Evolutionary conservation across 2,797 vertebrate species (phyloP).

Genomic region (Amblyraja radiata): DNA sequence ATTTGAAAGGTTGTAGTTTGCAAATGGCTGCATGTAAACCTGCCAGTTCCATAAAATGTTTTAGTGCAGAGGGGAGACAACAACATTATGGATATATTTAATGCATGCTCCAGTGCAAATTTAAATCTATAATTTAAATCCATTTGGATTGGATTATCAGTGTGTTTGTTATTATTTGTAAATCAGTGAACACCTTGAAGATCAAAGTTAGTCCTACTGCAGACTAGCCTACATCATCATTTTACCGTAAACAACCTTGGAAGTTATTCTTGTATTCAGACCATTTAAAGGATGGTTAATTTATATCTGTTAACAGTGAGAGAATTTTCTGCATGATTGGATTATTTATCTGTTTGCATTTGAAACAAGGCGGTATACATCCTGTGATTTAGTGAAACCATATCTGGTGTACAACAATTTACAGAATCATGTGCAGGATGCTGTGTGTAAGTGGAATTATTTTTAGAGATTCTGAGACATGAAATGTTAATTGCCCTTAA

Average conservation of each 20-base stretch:
- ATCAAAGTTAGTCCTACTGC: slow-evolving; percentile 6
- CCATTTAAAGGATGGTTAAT: neutral
- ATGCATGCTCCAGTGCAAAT: neutral
- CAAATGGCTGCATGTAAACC: neutral
- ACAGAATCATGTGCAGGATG: neutral
- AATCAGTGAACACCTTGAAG: neutral
- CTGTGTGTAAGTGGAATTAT: neutral
- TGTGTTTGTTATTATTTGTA: neutral
- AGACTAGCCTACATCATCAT: neutral
- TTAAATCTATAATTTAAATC: neutral
- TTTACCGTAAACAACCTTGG: neutral
- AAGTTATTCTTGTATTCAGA: neutral
- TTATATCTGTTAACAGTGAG: neutral
- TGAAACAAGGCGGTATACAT: neutral
- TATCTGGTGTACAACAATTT: neutral
- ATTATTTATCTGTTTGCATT: slow-evolving; percentile 1
- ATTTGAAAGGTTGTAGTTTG: neutral
- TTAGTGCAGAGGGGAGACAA: neutral
- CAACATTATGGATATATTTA: slow-evolving; percentile 5
- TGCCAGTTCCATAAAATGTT: neutral
- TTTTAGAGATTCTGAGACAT: neutral
- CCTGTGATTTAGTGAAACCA: neutral
- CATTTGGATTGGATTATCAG: neutral
- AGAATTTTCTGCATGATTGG: neutral
- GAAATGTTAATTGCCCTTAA: slow-evolving; percentile 10